Evolutionary conservation across 2,113 vertebrate genomes (phyloP).

Genomic region (Aix galericulata): DNA sequence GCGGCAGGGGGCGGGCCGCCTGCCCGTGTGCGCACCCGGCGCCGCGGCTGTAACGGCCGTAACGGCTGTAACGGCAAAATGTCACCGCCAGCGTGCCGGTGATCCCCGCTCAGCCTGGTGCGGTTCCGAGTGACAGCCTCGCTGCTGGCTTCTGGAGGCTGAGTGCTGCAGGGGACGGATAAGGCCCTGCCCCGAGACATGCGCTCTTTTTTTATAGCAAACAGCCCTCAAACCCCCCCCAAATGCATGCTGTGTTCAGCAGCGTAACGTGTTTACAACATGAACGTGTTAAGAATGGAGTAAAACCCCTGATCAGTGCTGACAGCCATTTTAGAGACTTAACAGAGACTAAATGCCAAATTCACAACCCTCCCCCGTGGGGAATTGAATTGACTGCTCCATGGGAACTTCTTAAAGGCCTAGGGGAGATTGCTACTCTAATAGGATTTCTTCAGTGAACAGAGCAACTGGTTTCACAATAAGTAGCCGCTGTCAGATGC

Average conservation of each 20-base stretch:
- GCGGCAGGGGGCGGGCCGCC: not conserved
- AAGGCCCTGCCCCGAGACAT: not conserved
- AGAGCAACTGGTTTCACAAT: not conserved
- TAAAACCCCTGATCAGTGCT: not conserved
- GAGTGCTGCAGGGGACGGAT: not conserved
- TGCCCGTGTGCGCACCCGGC: not conserved
- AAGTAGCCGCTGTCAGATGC: not conserved
- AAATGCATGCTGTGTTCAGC: not conserved
- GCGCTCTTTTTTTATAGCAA: not conserved
- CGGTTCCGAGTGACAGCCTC: not conserved
- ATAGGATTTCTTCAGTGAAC: not conserved
- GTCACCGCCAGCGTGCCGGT: too few relatives aligned
- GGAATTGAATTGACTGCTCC: not conserved
- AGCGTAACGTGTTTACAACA: too few relatives aligned
- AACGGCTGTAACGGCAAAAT: not conserved
- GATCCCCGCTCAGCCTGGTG: not conserved
- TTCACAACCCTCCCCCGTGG: accelerated
- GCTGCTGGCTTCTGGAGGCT: not conserved
- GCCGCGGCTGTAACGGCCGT: not conserved
- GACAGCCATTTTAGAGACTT: not conserved
- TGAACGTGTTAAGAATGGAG: not conserved
- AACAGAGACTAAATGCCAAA: not conserved
- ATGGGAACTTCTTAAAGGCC: not conserved
- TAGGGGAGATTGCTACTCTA: not conserved
- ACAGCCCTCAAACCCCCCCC: not conserved